These are phyloP conservation scores for Hydrotaea cyrtoneurina DNA, from an alignment of 2,888 invertebrate genomes.

Conservation along the genomic window DNA sequence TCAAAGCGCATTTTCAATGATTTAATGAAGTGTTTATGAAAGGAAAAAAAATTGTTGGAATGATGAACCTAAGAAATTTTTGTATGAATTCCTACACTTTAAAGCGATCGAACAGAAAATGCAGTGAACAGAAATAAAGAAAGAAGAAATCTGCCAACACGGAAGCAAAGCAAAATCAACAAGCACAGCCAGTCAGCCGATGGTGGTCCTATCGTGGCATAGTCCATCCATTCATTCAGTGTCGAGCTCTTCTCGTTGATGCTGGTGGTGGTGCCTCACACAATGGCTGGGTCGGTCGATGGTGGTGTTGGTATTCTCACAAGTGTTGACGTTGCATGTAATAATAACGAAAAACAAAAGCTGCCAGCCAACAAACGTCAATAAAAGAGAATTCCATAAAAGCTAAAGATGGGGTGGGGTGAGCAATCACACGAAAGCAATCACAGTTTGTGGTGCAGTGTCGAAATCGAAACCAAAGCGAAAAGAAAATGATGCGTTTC, in stretches of 20 bases:
- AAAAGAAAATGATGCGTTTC: constrained; percentile 17
- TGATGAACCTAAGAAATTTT: too few species aligned
- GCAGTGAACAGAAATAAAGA: neutral
- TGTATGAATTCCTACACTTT: constrained; percentile 13
- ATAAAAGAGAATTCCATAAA: constrained; percentile 38
- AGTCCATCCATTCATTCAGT: neutral
- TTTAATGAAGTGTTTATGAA: constrained; percentile 40
- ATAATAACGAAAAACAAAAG: constrained; percentile 22
- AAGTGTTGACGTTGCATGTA: constrained; percentile 49
- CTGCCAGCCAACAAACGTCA: neutral
- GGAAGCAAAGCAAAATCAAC: constrained; percentile 44
- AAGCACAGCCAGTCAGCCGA: neutral
- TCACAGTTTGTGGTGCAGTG: constrained; percentile 22
- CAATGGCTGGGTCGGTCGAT: too few species aligned
- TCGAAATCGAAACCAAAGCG: constrained; percentile 18
- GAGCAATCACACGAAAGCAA: constrained; percentile 16
- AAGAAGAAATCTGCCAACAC: constrained; percentile 40
- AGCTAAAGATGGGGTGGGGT: constrained; percentile 1
- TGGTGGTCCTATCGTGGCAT: neutral
- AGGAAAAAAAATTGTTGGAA: constrained; percentile 3
- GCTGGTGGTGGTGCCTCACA: neutral
- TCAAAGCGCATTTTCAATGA: constrained; percentile 25
- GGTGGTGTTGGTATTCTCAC: constrained; percentile 31
- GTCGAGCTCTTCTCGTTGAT: neutral
- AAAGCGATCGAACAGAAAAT: constrained; percentile 3